Conservation (phyloP, 2,797 vertebrate species). For the Oophaga sylvatica region DNA sequence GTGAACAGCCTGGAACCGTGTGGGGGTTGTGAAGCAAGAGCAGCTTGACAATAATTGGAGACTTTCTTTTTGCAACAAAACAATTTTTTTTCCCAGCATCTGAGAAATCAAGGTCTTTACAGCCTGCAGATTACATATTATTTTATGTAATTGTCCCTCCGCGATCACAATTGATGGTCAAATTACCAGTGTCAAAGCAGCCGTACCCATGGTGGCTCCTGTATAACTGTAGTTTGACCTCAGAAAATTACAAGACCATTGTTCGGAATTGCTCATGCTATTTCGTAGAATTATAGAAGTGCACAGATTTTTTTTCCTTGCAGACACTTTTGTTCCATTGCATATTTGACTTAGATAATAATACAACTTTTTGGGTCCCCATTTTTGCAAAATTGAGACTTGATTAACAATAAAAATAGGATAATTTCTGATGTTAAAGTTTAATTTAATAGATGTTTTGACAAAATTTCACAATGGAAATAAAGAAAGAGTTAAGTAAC, state of each 20-base stretch:
- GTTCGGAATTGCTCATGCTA: slow-evolving; percentile 14
- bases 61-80: slow-evolving; percentile 36
- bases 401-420: background rate
- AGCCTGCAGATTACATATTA: slow-evolving; percentile 28
- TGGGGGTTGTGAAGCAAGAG: background rate
- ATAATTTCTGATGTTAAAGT: background rate
- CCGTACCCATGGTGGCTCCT: background rate
- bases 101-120: slow-evolving; percentile 45
- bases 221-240: background rate
- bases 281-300: slow-evolving; percentile 16
- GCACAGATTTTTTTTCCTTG: slow-evolving; percentile 1
- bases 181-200: slow-evolving; percentile 30
- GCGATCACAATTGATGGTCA: background rate
- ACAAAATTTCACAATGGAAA: background rate
- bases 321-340: background rate
- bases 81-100: slow-evolving; percentile 36
- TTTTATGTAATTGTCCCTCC: slow-evolving; percentile 34
- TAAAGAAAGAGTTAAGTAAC: no score
- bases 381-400: background rate
- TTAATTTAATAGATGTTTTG: background rate
- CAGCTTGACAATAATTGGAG: slow-evolving; percentile 34
- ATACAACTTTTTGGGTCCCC: background rate
- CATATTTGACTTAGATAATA: background rate
- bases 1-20: background rate
- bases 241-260: slow-evolving; percentile 8